Conservation (phyloP, 2,113 vertebrate species). For the Chitala chitala region DNA sequence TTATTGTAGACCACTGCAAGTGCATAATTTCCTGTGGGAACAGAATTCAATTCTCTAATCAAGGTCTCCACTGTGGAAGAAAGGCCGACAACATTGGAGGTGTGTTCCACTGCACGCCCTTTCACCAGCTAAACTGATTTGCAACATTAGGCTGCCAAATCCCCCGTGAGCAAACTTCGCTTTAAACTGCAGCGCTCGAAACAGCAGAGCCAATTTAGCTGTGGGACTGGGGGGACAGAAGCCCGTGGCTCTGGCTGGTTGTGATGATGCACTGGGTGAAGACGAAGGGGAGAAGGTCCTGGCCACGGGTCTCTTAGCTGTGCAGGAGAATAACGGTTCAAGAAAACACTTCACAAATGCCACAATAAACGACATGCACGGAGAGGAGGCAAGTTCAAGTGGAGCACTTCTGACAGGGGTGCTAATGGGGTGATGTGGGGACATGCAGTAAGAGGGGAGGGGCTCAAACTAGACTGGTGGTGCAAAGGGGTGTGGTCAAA, state of each 20-base stretch:
- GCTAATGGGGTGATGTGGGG: neutral
- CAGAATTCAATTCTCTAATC: neutral
- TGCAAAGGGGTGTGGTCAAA: neutral
- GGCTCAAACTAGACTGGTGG: neutral
- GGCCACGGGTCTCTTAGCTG: neutral
- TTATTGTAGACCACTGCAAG: neutral
- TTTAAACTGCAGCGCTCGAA: neutral
- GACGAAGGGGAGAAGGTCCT: neutral
- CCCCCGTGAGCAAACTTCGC: too few species aligned
- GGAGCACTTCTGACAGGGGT: neutral
- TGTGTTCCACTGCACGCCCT: neutral
- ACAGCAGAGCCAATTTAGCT: neutral
- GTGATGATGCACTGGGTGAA: neutral
- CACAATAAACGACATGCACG: too few species aligned
- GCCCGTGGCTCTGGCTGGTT: neutral
- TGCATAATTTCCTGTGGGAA: slow-evolving; percentile 1
- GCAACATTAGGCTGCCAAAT: neutral
- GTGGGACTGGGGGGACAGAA: neutral
- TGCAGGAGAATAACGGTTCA: too few species aligned
- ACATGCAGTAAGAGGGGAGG: neutral
- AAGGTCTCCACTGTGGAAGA: neutral
- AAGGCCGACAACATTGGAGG: neutral
- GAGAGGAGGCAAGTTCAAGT: neutral
- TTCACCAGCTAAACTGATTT: neutral
- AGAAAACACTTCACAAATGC: neutral